These are phyloP conservation scores for Xiphias gladius DNA, from an alignment of 2,113 vertebrate genomes.

Conservation along the genomic window DNA sequence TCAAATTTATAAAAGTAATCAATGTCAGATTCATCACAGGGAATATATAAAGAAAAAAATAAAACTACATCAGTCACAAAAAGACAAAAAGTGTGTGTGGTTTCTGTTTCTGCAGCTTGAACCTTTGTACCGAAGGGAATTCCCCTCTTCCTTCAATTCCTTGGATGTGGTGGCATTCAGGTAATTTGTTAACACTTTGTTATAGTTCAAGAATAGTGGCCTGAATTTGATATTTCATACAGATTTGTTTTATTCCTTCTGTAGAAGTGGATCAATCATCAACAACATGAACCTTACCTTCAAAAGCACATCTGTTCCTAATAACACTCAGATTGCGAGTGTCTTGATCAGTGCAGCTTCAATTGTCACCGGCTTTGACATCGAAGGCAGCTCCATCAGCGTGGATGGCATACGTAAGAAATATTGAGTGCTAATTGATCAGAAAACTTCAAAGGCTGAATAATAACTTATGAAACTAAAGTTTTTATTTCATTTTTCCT, in stretches of 20 bases:
- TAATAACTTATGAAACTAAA: not conserved
- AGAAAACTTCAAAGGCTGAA: not conserved
- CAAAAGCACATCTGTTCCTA: not conserved
- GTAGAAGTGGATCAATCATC: constrained; percentile 38
- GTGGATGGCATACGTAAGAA: constrained; percentile 38
- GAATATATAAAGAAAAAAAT: too few relatives aligned
- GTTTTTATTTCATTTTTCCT: not conserved
- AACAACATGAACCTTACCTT: not conserved
- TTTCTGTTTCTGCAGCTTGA: not conserved
- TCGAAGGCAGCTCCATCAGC: constrained; percentile 16
- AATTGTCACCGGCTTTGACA: constrained; percentile 11
- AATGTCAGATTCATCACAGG: too few relatives aligned
- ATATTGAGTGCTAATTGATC: not conserved
- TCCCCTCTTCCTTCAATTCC: not conserved
- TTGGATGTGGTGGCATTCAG: constrained; percentile 22
- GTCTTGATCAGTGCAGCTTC: constrained; percentile 1
- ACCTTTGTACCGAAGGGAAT: not conserved
- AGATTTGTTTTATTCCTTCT: not conserved
- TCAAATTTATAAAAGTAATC: too few relatives aligned
- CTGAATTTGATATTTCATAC: not conserved
- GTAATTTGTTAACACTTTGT: not conserved
- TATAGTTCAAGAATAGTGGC: not conserved
- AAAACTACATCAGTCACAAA: too few relatives aligned
- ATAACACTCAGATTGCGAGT: not conserved
- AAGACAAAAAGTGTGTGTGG: not conserved